A percentile compares a stretch with the other conserved stretches of the same genome.
phyloP scores from a whole-genome alignment of 2,888 invertebrate species.

The Andrena bucephala region DNA sequence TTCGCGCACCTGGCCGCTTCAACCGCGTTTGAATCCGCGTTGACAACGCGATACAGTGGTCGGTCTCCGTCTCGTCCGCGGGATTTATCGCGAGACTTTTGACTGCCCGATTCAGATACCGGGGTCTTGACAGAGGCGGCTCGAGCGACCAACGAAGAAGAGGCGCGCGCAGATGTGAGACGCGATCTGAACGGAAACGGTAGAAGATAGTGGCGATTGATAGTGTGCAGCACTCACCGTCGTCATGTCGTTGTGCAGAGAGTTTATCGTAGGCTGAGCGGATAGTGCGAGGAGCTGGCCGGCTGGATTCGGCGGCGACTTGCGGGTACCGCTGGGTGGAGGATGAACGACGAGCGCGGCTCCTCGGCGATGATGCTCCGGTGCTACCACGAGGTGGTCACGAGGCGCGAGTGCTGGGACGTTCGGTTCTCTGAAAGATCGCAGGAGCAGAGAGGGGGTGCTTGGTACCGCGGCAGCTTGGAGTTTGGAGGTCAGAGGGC shows the following conservation, averaged over 20 bases:
- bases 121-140: neutral
- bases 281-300: neutral
- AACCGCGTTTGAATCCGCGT: neutral
- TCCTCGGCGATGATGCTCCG: neutral
- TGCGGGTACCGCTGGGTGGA: too few relatives aligned
- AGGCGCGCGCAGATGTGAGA: neutral
- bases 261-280: neutral
- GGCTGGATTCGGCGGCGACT: neutral
- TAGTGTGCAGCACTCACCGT: constrained; percentile 50
- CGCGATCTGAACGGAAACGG: neutral
- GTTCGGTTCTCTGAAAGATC: constrained; percentile 5
- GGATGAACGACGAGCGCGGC: neutral
- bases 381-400: constrained; percentile 29
- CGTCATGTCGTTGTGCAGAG: constrained; percentile 33
- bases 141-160: neutral
- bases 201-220: too few relatives aligned
- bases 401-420: constrained; percentile 42
- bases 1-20: neutral
- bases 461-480: constrained; percentile 70
- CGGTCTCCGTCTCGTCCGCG: neutral
- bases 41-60: neutral
- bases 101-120: neutral
- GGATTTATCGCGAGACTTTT: neutral
- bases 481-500: constrained; percentile 81
- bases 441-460: constrained; percentile 41